These are phyloP conservation scores for Helicoverpa assulta DNA, from an alignment of 2,888 invertebrate species.

Conservation along the genomic window DNA sequence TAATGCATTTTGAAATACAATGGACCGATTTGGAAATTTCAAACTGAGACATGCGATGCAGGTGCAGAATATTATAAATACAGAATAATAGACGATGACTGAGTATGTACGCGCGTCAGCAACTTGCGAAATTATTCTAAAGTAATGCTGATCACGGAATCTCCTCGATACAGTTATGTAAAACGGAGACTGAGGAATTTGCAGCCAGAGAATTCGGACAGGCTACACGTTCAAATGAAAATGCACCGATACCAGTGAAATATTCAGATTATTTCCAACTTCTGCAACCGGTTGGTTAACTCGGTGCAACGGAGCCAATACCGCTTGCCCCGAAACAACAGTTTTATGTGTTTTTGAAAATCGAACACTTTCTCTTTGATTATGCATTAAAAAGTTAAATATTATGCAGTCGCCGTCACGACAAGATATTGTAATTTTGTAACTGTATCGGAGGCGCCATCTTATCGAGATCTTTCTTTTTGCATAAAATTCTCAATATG, in stretches of 20 bases:
- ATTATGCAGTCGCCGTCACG: constrained; percentile 26
- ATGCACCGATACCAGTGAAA: not conserved
- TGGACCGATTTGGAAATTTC: constrained; percentile 40
- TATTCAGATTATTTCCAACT: not conserved
- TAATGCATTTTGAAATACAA: constrained; percentile 45
- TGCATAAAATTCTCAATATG: constrained; percentile 20
- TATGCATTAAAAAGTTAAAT: constrained; percentile 45
- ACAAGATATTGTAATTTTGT: constrained; percentile 23
- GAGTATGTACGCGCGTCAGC: constrained; percentile 11
- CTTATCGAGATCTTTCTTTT: constrained; percentile 47
- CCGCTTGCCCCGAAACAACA: constrained; percentile 15
- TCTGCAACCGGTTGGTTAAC: constrained; percentile 15
- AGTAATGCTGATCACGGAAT: constrained; percentile 52
- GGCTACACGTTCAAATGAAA: constrained; percentile 22
- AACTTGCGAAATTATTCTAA: constrained; percentile 17
- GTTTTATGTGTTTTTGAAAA: constrained; percentile 35
- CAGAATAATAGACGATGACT: constrained; percentile 32
- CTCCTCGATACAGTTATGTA: constrained; percentile 58
- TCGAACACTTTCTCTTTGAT: constrained; percentile 53
- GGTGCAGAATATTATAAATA: constrained; percentile 24
- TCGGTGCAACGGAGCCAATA: constrained; percentile 17
- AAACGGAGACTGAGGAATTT: constrained; percentile 46
- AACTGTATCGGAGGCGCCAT: constrained; percentile 33
- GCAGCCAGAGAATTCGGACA: constrained; percentile 52
- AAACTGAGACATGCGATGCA: constrained; percentile 30